Evolutionary conservation across 2,113 vertebrate species (phyloP).

Genomic region (Sylvietta virens): DNA sequence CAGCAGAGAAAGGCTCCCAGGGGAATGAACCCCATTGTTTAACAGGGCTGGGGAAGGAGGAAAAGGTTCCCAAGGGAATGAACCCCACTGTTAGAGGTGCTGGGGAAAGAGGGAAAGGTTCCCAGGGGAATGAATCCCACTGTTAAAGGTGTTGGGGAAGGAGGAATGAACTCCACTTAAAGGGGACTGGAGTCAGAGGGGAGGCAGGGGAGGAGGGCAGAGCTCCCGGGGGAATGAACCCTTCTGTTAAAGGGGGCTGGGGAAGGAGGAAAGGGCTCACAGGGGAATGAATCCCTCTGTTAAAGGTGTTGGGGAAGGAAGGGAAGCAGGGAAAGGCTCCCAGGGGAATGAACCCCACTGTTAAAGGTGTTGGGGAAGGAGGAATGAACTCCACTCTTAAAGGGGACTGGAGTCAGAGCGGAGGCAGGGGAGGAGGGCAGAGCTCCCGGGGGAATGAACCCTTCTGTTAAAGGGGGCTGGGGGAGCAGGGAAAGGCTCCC

Average conservation of each 20-base stretch:
- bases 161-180: fast-evolving
- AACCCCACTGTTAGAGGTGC: fast-evolving
- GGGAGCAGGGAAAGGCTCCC: no score
- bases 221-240: background rate
- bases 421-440: no score
- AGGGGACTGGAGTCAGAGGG: no score
- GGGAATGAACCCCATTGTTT: fast-evolving
- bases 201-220: background rate
- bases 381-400: no score
- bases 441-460: no score
- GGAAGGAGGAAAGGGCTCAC: no score
- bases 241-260: background rate
- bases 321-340: no score
- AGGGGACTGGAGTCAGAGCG: no score
- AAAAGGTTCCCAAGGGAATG: background rate
- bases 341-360: fast-evolving
- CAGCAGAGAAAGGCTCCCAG: background rate
- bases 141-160: no score
- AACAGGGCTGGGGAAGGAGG: no score
- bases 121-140: background rate
- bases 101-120: background rate
- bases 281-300: background rate
- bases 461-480: no score
- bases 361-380: fast-evolving
- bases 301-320: background rate